phyloP scores from a whole-genome alignment of 2,113 vertebrate genomes.

The Serilophus lunatus region DNA sequence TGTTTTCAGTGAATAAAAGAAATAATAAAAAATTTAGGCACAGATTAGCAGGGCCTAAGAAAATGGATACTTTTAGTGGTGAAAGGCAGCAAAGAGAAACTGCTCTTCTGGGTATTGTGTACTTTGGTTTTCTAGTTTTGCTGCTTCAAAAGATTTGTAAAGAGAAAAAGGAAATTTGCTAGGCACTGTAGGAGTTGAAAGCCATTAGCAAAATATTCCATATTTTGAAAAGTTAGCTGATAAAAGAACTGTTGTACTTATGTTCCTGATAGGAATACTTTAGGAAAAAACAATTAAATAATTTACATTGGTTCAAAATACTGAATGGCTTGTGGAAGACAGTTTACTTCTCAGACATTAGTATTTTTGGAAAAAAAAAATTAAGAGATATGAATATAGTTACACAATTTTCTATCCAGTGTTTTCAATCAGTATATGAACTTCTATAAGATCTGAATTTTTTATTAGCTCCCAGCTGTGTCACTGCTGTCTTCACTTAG shows the following conservation, averaged over 20 bases:
- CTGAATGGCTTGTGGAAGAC: background rate
- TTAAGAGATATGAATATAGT: background rate
- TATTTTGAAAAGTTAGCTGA: background rate
- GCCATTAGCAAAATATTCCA: background rate
- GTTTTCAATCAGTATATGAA: background rate
- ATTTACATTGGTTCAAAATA: background rate
- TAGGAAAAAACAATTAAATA: background rate
- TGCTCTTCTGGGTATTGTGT: background rate
- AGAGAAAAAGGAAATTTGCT: background rate
- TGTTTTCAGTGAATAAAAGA: background rate
- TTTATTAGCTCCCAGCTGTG: background rate
- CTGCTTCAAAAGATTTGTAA: conserved; percentile 13
- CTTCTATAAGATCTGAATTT: background rate
- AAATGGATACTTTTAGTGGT: background rate
- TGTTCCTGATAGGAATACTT: background rate
- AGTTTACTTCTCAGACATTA: background rate
- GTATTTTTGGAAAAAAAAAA: background rate
- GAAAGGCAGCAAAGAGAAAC: background rate
- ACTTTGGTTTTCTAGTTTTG: background rate
- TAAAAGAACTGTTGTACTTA: background rate
- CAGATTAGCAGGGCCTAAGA: conserved; percentile 20
- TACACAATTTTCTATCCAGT: background rate
- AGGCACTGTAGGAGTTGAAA: background rate
- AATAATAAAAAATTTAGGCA: background rate
- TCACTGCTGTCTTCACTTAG: background rate